Base-by-base conservation (phyloP, 2,888 invertebrate species). In the Resseliella maxima region DNA sequence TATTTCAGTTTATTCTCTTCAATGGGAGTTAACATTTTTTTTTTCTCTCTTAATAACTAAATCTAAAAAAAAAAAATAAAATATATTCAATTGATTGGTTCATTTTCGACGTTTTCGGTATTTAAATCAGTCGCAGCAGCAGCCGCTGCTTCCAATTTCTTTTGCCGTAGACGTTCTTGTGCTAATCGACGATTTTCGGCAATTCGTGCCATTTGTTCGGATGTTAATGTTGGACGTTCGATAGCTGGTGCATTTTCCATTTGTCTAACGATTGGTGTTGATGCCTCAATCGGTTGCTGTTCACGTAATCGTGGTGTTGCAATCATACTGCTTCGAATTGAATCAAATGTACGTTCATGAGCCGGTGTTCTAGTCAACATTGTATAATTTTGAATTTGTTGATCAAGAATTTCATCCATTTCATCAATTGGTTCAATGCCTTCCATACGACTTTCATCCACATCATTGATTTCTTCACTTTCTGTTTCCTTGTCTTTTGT, bases 131-230 rank as follows among this genome's bases (percentile, higher is more conserved):
- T 18, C 10, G 72, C 72, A 31, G 27, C 72, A 31, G 72, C 72
- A 31, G 72, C 72, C 0, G 72, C 72, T 1, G 72, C 83, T 38
- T 83, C 83, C 83, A 83, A 83, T 83, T 83, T 83, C 24, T 83
- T 83, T n/a, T n/a, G 38, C 21, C 83, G 83, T 86, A 93, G 90
- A 87, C 93, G 92, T 89, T 95, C 94, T 90, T 94, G 92, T 0
- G 95, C 95, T 85, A 94, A 87, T 88, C 92, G 92, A 86, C 94
- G 92, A 89, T 95, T 96, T 88, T 92, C 92, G 36, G 95, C 92
- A 90, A 96, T 94, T 89, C 94, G 93, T 86, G 94, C 93, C 88
- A 93, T 92, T 89, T 94, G 94, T 87, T 94, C 95, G 0, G 94
- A 93, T 0, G 92, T 92, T 18, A 94, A 88, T 85, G 89, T 88